Percentiles rank a stretch among this genome's conserved stretches.
Evolutionary conservation across 2,113 vertebrate species (phyloP).

Genomic region (Puntigrus tetrazona): DNA sequence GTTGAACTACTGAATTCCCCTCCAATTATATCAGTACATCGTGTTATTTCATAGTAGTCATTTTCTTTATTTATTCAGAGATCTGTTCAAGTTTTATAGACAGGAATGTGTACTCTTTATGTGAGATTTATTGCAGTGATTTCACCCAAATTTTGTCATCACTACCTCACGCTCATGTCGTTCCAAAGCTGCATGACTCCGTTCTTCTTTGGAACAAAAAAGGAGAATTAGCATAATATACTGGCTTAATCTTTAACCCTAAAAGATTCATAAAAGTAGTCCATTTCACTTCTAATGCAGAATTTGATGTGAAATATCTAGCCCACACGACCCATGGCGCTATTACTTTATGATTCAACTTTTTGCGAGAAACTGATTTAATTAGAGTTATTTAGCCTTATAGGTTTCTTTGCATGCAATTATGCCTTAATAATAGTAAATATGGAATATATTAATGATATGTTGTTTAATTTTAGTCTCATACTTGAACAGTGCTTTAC

Average conservation of each 20-base stretch:
- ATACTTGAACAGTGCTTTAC: too few relatives aligned
- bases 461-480: too few relatives aligned
- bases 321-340: not conserved
- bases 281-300: not conserved
- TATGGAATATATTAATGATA: too few relatives aligned
- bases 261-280: not conserved
- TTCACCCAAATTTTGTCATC: not conserved
- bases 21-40: not conserved
- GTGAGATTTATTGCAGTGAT: not conserved
- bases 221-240: not conserved
- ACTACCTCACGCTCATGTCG: not conserved
- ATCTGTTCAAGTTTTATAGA: not conserved
- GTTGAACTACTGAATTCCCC: not conserved
- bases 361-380: not conserved
- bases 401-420: too few relatives aligned
- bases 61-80: constrained; percentile 9
- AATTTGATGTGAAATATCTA: not conserved
- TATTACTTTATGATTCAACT: not conserved
- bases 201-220: not conserved
- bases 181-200: not conserved
- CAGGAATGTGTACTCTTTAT: not conserved
- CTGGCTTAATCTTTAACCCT: not conserved
- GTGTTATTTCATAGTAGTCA: not conserved
- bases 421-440: too few relatives aligned
- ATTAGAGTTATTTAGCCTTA: not conserved